phyloP scores from a whole-genome alignment of 2,113 vertebrate species.

The Glaucidium brasilianum region DNA sequence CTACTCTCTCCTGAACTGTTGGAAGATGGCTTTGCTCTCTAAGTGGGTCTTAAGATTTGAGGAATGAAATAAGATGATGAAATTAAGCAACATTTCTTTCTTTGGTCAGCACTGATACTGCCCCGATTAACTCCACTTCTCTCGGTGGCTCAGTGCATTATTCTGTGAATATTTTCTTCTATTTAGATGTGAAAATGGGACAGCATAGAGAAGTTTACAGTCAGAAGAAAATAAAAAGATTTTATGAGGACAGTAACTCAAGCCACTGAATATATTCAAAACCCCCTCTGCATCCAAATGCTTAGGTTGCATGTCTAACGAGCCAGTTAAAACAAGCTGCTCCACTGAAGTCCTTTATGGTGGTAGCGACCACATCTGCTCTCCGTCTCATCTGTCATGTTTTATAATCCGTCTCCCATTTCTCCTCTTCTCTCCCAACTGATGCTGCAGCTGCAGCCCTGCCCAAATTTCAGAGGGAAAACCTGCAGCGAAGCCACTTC shows the following conservation, averaged over 20 bases:
- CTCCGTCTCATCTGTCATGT: neutral
- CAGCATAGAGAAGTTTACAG: neutral
- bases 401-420: neutral
- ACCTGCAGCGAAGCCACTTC: neutral
- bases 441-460: neutral
- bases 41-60: neutral
- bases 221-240: neutral
- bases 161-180: neutral
- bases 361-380: constrained; percentile 1
- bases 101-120: neutral
- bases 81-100: neutral
- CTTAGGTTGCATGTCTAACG: constrained; percentile 14
- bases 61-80: neutral
- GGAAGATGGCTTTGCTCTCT: neutral
- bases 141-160: neutral
- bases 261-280: neutral
- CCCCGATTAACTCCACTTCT: neutral
- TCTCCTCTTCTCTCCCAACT: neutral
- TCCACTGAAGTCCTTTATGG: neutral
- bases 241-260: neutral
- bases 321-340: constrained; percentile 25
- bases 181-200: neutral
- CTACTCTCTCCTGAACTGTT: neutral
- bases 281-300: neutral
- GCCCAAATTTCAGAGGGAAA: neutral